These are phyloP conservation scores for Erpobdella octoculata DNA, from an alignment of 2,888 invertebrate genomes.

Conservation along the genomic window DNA sequence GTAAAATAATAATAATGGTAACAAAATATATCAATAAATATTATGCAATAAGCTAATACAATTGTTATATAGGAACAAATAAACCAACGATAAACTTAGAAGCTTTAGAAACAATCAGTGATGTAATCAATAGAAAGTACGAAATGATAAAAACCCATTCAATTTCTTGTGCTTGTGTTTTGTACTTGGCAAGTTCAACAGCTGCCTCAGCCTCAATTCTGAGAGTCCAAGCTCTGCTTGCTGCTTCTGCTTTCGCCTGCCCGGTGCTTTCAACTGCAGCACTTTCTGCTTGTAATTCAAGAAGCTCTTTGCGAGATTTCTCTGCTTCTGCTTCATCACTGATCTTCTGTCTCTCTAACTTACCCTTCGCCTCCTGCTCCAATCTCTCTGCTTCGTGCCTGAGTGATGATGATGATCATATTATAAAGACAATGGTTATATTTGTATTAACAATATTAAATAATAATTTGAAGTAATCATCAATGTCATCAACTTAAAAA, in stretches of 20 bases:
- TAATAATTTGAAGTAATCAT: too few relatives aligned
- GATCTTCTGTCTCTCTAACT: constrained; percentile 55
- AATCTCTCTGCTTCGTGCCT: constrained; percentile 56
- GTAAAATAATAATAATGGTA: too few relatives aligned
- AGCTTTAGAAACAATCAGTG: background rate
- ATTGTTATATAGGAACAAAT: background rate
- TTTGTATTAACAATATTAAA: too few relatives aligned
- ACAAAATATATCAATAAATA: too few relatives aligned
- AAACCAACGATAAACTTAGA: background rate
- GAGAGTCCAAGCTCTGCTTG: constrained; percentile 53
- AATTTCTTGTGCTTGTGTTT: constrained; percentile 53
- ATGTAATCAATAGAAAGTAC: background rate
- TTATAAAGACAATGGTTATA: too few relatives aligned
- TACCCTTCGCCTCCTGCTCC: constrained; percentile 55
- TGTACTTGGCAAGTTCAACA: constrained; percentile 54
- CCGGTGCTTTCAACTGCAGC: constrained; percentile 55
- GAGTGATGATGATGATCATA: too few relatives aligned
- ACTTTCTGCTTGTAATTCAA: constrained; percentile 54
- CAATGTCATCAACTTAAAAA: too few relatives aligned
- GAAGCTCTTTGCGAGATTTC: constrained; percentile 50
- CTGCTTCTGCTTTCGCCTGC: constrained; percentile 56
- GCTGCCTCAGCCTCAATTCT: constrained; percentile 56
- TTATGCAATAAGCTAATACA: background rate
- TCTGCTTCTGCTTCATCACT: constrained; percentile 56
- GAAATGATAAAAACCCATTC: constrained; percentile 53